Percentiles rank a stretch among this genome's conserved stretches.
Conservation (phyloP, 2,797 vertebrate species). For the Crenuchus spilurus region DNA sequence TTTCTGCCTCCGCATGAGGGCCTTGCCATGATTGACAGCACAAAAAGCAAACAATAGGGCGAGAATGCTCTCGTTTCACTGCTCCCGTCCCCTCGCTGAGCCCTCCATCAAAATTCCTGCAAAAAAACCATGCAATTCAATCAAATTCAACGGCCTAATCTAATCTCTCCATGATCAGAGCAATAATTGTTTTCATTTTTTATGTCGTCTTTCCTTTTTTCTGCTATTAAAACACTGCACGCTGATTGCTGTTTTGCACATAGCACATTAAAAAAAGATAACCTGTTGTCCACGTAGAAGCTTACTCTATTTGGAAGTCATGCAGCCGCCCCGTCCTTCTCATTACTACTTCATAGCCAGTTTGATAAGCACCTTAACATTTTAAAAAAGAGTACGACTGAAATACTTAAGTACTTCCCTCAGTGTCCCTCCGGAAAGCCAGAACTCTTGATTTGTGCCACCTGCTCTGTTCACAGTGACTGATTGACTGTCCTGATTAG, state of each 20-base stretch:
- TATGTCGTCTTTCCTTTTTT: constrained; percentile 8
- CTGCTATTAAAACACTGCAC: not conserved
- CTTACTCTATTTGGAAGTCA: constrained; percentile 1
- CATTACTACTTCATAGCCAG: not conserved
- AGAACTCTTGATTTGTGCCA: constrained; percentile 14
- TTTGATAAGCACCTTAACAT: constrained; percentile 8
- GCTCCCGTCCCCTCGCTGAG: constrained; percentile 22
- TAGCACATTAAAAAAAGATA: not conserved
- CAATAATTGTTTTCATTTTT: constrained; percentile 42
- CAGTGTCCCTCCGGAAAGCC: not conserved
- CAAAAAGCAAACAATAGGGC: constrained; percentile 58
- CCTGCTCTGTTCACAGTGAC: constrained; percentile 13
- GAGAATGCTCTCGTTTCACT: constrained; percentile 38
- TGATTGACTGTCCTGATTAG: constrained; percentile 40
- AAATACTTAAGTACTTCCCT: not conserved
- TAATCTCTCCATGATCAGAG: constrained; percentile 54
- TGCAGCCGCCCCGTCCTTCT: not conserved
- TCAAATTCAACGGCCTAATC: constrained; percentile 55
- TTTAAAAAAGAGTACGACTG: not conserved
- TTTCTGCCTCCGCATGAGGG: constrained; percentile 41
- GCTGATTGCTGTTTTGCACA: constrained; percentile 14
- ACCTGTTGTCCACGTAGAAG: not conserved
- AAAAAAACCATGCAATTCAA: constrained; percentile 22
- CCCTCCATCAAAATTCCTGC: constrained; percentile 45
- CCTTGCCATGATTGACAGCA: constrained; percentile 58